phyloP scores from a whole-genome alignment of 1,140 invertebrate species.

The Spodoptera litura region DNA sequence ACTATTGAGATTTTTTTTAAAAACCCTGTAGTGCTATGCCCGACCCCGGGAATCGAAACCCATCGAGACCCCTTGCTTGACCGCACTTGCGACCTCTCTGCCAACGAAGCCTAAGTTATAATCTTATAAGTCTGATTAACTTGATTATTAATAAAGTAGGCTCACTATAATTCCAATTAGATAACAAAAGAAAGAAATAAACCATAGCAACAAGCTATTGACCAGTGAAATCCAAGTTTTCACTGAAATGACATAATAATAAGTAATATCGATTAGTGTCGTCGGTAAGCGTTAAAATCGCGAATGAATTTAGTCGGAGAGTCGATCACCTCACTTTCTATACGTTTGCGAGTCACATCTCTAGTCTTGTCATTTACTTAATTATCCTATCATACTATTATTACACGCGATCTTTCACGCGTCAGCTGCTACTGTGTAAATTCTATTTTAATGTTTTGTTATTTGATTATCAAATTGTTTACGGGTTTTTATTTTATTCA shows the following conservation, averaged over 20 bases:
- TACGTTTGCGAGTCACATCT: slow-evolving; percentile 13
- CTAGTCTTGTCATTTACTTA: slow-evolving; percentile 13
- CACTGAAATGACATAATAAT: slow-evolving; percentile 45
- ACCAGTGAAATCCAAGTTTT: slow-evolving; percentile 36
- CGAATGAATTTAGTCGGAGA: slow-evolving; percentile 51
- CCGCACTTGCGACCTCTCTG: too few relatives aligned
- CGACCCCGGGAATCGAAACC: too few relatives aligned
- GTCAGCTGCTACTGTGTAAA: neutral
- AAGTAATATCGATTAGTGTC: slow-evolving; percentile 39
- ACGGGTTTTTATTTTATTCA: too few relatives aligned
- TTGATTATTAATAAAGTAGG: too few relatives aligned
- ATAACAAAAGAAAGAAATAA: too few relatives aligned
- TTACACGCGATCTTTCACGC: slow-evolving; percentile 29
- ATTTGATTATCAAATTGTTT: neutral
- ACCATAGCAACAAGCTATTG: too few relatives aligned
- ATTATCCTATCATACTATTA: slow-evolving; percentile 2
- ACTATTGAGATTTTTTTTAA: too few relatives aligned
- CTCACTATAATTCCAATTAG: too few relatives aligned
- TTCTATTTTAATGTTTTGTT: neutral
- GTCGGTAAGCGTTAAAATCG: slow-evolving; percentile 40
- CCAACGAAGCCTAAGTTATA: too few relatives aligned
- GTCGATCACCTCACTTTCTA: slow-evolving; percentile 50
- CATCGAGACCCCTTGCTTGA: too few relatives aligned
- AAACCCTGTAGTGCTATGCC: too few relatives aligned
- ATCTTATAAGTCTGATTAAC: too few relatives aligned